Percentiles rank a stretch among this genome's conserved stretches.
Conservation (phyloP, 2,797 vertebrate genomes). For the Molossus molossus region DNA sequence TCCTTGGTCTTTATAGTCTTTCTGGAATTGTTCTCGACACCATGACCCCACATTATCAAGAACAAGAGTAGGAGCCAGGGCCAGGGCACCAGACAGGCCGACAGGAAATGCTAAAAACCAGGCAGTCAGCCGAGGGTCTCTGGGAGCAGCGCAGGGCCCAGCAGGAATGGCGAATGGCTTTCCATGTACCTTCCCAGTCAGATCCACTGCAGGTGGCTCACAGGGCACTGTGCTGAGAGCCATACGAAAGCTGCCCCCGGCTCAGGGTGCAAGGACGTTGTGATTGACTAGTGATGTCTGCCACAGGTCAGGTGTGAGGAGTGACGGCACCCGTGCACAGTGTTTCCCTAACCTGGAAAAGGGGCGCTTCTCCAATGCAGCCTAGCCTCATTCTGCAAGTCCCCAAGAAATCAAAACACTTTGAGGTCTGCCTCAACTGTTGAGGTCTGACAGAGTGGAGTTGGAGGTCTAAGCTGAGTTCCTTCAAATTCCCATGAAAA, state of each 20-base stretch:
- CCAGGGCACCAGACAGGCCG: background rate
- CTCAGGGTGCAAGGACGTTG: background rate
- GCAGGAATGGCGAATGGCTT: background rate
- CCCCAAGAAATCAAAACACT: slow-evolving; percentile 26
- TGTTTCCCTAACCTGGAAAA: background rate
- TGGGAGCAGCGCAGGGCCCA: background rate
- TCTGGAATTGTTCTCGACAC: background rate
- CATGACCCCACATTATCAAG: background rate
- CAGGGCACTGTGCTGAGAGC: background rate
- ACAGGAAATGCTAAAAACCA: background rate
- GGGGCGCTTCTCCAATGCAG: background rate
- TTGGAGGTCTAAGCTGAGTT: slow-evolving; percentile 59
- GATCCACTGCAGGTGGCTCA: background rate
- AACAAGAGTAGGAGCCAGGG: background rate
- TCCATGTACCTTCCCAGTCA: background rate
- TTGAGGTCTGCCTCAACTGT: background rate
- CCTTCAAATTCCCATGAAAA: slow-evolving; percentile 70
- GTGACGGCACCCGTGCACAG: background rate
- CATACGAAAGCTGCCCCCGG: background rate
- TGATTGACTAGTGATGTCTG: slow-evolving; percentile 71
- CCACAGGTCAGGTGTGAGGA: background rate
- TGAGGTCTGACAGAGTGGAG: slow-evolving; percentile 3
- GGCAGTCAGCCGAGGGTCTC: background rate
- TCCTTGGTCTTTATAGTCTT: background rate
- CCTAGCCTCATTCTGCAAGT: background rate